Evolutionary conservation across 2,888 invertebrate species (phyloP), one percentile per base, ranked within the genome.

Genomic region (Trilocha varians): DNA sequence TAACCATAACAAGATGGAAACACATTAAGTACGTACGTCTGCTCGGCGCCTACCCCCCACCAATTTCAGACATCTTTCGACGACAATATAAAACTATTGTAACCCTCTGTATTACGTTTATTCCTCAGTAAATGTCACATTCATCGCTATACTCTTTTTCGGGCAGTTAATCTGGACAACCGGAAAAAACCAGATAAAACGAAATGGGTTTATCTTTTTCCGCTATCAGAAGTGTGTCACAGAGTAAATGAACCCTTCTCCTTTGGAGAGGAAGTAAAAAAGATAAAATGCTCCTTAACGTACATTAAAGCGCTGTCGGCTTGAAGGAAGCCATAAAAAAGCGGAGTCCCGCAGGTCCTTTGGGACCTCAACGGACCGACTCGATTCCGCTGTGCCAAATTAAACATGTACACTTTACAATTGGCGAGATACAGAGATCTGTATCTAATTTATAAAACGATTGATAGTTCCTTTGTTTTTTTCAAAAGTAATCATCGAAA

Each of bases 211-310:
- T 75, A 74, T 77, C 75, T 72, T 67, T 70, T 72, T 65, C 62
- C 58, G 60, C 57, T 65, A 76, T 78, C 79, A 68, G 68, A 69
- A 74, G 66, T 74, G 72, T 78, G 79, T 78, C 74, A 73, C 77
- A 53, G 62, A 65, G 62, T 70, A 70, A 72, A 78, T 73, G 71
- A 79, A 83, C 82, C 83, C 84, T 78, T 82, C 72, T 73, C 62
- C 60, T 72, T 68, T 55, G 56, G 62, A 51, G 72, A 77, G 74
- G 78, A 78, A 80, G 76, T 78, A 76, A 73, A 73, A 78, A 75
- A 82, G 80, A 82, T 82, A 84, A 84, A 84, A 83, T 73, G 75
- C 70, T 75, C 73, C 70, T 76, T 71, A 78, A 71, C 72, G 70
- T 69, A 78, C 80, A 82, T 83, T 83, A 83, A 77, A 78, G 79